Conservation (phyloP, 2,888 invertebrate species). For the Taenaris catops region DNA sequence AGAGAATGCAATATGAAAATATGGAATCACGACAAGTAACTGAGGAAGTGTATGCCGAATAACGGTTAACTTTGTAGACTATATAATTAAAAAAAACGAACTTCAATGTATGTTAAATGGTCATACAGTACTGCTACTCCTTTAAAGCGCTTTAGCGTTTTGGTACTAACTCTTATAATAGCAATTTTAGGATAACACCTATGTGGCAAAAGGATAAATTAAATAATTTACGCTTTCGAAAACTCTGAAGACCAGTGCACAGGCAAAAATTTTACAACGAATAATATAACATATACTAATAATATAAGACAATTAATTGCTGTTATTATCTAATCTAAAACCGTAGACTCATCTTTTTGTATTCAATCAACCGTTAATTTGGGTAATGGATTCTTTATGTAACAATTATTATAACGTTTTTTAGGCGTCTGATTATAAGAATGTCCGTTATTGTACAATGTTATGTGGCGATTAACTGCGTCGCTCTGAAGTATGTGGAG, state of each 20-base stretch:
- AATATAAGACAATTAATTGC: conserved; percentile 16
- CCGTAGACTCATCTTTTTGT: conserved; percentile 15
- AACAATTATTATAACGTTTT: neutral
- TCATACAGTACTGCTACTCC: too few species aligned
- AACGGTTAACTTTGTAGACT: too few species aligned
- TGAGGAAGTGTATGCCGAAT: too few species aligned
- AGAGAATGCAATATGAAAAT: too few species aligned
- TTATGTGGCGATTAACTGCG: conserved; percentile 5
- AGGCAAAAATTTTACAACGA: conserved; percentile 1
- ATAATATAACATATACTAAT: conserved; percentile 8
- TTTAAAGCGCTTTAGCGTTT: too few species aligned
- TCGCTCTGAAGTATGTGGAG: conserved; percentile 1
- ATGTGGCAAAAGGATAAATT: too few species aligned
- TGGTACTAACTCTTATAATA: too few species aligned
- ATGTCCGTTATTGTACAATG: conserved; percentile 13
- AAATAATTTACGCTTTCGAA: too few species aligned
- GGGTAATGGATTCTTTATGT: conserved; percentile 10
- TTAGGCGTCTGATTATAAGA: neutral
- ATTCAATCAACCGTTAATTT: conserved; percentile 13
- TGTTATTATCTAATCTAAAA: conserved; percentile 18
- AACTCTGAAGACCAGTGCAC: neutral
- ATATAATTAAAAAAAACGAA: too few species aligned
- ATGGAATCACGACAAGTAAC: too few species aligned
- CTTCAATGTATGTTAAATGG: too few species aligned
- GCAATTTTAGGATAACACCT: too few species aligned